Conservation (phyloP, 1,140 invertebrate genomes). For the Temnothorax curvispinosus region DNA sequence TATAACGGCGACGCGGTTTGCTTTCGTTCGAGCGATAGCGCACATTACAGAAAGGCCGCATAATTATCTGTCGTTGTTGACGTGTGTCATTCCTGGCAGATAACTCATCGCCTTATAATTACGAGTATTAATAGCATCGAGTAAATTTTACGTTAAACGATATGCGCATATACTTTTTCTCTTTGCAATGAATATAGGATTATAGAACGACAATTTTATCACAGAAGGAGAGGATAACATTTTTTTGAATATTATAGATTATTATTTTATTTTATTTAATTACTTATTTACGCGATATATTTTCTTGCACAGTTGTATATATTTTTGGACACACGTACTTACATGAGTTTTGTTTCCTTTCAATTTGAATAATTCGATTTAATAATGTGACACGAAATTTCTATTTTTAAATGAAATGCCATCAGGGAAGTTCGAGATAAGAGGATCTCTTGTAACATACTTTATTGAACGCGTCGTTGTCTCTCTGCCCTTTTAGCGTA, state of each 20-base stretch:
- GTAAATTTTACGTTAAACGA: not conserved
- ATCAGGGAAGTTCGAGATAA: not conserved
- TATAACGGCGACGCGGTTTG: constrained; percentile 1
- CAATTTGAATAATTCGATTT: not conserved
- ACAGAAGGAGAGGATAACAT: not conserved
- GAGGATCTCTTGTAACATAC: not conserved
- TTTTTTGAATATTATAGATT: not conserved
- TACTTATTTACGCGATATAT: not conserved
- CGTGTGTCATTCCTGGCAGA: constrained; percentile 16
- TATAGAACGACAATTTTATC: not conserved
- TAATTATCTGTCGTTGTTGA: constrained; percentile 28
- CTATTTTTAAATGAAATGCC: not conserved
- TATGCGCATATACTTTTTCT: not conserved
- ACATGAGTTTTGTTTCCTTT: not conserved
- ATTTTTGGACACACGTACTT: not conserved
- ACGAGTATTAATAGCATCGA: not conserved
- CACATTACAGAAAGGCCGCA: constrained; percentile 10
- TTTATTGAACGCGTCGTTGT: not conserved
- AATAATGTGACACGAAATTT: constrained; percentile 3
- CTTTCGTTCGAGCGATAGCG: not conserved
- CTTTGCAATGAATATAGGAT: not conserved
- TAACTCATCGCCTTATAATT: constrained; percentile 21
- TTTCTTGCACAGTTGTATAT: not conserved
- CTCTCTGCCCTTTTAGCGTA: constrained; percentile 70
- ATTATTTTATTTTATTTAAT: constrained; percentile 5